Evolutionary conservation across 2,888 invertebrate species (phyloP).

Genomic region (Drosophila multiciliata): DNA sequence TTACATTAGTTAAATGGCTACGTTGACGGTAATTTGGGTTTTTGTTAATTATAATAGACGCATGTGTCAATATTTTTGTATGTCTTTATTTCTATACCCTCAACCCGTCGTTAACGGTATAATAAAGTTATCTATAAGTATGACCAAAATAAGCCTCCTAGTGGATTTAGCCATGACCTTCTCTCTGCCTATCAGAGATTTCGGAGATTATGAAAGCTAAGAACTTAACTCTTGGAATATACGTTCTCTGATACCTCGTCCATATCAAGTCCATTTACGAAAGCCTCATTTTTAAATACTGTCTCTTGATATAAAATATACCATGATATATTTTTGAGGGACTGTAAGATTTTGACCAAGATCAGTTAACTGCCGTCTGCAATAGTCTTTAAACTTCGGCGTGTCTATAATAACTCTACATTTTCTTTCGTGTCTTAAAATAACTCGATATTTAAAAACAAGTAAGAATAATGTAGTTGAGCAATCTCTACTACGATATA

Average conservation of each 20-base stretch:
- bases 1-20: slow-evolving; percentile 78
- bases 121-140: neutral
- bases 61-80: slow-evolving; percentile 27
- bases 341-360: neutral
- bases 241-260: neutral
- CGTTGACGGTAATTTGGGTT: slow-evolving; percentile 30
- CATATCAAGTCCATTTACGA: neutral
- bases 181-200: neutral
- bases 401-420: neutral
- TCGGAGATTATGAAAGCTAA: neutral
- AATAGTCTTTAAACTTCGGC: neutral
- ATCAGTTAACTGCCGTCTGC: neutral
- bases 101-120: neutral
- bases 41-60: slow-evolving; percentile 25
- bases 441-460: neutral
- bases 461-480: neutral
- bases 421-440: neutral
- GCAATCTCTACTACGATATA: too few relatives aligned
- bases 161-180: neutral
- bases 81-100: neutral
- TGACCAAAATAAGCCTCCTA: neutral
- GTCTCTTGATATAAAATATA: neutral
- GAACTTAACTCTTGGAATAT: neutral
- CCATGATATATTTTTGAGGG: neutral
- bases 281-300: neutral